A percentile compares a stretch with the other conserved stretches of the same genome.
These are phyloP conservation scores for Sclerodermus sp. DNA, from an alignment of 2,888 invertebrate species.

Conservation along the genomic window DNA sequence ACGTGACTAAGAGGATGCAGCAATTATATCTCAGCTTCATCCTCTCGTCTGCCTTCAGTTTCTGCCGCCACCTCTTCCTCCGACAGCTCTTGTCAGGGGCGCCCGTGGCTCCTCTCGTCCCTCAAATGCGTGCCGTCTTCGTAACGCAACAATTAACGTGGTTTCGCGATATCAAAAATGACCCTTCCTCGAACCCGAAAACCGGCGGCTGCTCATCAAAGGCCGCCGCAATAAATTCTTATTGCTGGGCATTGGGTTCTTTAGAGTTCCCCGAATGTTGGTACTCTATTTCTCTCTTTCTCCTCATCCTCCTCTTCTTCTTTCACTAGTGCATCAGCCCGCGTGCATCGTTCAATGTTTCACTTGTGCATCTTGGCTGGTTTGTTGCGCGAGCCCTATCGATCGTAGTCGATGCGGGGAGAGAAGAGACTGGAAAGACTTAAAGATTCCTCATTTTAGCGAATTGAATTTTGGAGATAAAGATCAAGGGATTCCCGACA, in stretches of 20 bases:
- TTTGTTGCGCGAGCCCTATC: no score
- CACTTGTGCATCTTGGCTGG: no score
- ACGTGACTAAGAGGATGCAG: slow-evolving; percentile 52
- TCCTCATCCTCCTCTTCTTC: slow-evolving; percentile 5
- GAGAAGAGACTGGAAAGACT: no score
- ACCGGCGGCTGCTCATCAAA: slow-evolving; percentile 46
- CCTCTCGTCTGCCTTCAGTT: slow-evolving; percentile 31
- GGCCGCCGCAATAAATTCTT: slow-evolving; percentile 52
- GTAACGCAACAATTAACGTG: slow-evolving; percentile 46
- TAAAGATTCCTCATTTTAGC: no score
- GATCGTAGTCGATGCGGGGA: no score
- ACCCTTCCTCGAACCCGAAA: slow-evolving; percentile 50
- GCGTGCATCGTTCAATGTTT: not conserved
- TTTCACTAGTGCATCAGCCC: slow-evolving; percentile 1
- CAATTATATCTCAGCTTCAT: slow-evolving; percentile 47
- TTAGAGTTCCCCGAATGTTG: slow-evolving; percentile 30
- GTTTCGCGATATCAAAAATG: slow-evolving; percentile 51
- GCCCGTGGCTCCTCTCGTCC: slow-evolving; percentile 9
- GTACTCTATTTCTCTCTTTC: slow-evolving; percentile 5
- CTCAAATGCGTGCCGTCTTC: slow-evolving; percentile 27
- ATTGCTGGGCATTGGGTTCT: slow-evolving; percentile 38
- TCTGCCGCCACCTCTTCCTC: slow-evolving; percentile 7
- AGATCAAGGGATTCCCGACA: no score
- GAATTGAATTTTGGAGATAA: no score
- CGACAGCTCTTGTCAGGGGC: not conserved